Percentiles rank a stretch among this genome's conserved stretches.
phyloP scores from a whole-genome alignment of 1,140 invertebrate species.

The Tyrophagus putrescentiae region DNA sequence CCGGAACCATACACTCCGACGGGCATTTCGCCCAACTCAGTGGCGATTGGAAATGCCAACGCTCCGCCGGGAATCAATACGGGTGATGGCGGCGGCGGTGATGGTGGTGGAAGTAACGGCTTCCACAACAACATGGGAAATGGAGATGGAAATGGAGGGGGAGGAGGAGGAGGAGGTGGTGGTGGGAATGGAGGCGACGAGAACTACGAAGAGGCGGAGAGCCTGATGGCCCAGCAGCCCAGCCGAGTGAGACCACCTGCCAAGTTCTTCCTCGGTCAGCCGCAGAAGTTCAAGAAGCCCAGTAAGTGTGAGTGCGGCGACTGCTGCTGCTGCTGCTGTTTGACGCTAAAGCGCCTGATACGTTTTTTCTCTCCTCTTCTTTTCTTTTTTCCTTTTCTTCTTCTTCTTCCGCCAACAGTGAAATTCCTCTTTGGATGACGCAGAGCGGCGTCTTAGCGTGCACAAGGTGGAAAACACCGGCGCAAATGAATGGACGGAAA shows the following conservation, averaged over 20 bases:
- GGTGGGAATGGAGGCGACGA: neutral
- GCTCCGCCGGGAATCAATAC: neutral
- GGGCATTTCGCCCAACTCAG: neutral
- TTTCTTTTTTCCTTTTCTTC: too few relatives aligned
- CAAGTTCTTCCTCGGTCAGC: slow-evolving; percentile 8
- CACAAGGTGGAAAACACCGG: too few relatives aligned
- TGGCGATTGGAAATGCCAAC: neutral
- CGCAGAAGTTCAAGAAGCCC: slow-evolving; percentile 2
- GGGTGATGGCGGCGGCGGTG: neutral
- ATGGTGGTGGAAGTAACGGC: neutral
- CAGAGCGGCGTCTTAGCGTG: too few relatives aligned
- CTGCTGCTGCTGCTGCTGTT: too few relatives aligned
- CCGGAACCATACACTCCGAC: neutral
- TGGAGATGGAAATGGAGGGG: neutral
- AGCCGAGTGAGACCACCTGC: neutral
- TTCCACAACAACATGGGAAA: neutral
- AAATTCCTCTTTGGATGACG: too few relatives aligned
- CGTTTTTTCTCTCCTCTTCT: too few relatives aligned
- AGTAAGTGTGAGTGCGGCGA: too few relatives aligned
- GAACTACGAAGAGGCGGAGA: neutral
- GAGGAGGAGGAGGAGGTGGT: neutral
- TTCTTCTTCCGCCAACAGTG: too few relatives aligned
- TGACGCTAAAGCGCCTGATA: too few relatives aligned
- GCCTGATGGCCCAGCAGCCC: neutral
- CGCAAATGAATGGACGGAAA: too few relatives aligned